Percentiles rank a stretch among this genome's conserved stretches.
Conservation (phyloP, 2,888 invertebrate species). For the Apamea crenata region DNA sequence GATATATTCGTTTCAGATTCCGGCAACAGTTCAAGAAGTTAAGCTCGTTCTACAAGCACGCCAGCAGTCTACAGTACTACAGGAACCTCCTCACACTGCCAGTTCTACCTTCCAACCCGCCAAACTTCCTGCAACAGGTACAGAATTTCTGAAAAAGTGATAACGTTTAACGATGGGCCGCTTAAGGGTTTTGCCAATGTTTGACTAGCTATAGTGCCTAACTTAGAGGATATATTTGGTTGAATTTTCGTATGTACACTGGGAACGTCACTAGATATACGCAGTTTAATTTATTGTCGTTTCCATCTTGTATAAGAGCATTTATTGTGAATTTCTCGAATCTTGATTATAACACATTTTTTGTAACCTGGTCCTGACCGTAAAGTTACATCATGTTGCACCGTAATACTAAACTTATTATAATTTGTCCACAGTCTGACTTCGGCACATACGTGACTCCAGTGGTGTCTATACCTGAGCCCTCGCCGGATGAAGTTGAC, state of each 20-base stretch:
- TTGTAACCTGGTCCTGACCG: neutral
- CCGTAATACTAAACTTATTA: neutral
- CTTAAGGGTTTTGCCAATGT: neutral
- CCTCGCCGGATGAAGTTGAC: conserved; percentile 91
- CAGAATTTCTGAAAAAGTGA: neutral
- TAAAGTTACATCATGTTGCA: neutral
- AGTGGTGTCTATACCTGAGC: conserved; percentile 95
- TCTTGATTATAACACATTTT: neutral
- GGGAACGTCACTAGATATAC: neutral
- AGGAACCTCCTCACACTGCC: conserved; percentile 98
- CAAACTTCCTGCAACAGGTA: conserved; percentile 96
- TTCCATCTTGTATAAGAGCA: neutral
- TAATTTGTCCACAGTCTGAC: conserved; percentile 92
- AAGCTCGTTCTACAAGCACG: conserved; percentile 97
- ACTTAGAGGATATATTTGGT: neutral
- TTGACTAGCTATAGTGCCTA: neutral
- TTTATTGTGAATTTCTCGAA: neutral
- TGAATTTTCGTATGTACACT: neutral
- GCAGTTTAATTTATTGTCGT: neutral
- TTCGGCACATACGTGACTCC: conserved; percentile 98
- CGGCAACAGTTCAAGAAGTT: conserved; percentile 96
- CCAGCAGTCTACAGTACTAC: conserved; percentile 98
- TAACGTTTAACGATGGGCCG: neutral
- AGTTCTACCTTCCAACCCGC: conserved; percentile 97
- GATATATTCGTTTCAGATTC: conserved; percentile 91